These are phyloP conservation scores for Danaus chrysippus DNA, from an alignment of 2,888 invertebrate species.

Conservation along the genomic window DNA sequence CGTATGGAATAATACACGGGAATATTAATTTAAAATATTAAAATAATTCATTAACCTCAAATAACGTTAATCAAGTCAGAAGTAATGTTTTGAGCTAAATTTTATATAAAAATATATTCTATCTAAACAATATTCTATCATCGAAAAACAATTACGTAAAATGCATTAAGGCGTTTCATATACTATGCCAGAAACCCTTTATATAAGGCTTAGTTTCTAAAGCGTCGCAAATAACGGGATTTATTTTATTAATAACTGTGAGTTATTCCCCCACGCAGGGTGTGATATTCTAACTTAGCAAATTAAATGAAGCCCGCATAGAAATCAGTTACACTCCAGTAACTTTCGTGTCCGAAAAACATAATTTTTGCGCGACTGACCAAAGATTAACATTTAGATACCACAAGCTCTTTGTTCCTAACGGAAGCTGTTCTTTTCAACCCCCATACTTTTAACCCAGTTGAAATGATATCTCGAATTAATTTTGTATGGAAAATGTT, in stretches of 20 bases:
- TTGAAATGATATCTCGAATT: conserved; percentile 20
- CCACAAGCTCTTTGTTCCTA: conserved; percentile 62
- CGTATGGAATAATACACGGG: not conserved
- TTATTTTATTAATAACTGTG: conserved; percentile 31
- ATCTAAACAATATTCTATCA: too few species aligned
- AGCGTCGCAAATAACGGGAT: conserved; percentile 30
- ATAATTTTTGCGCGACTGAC: conserved; percentile 78
- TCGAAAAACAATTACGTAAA: conserved; percentile 10
- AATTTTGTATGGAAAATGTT: conserved; percentile 7
- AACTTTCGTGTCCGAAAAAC: conserved; percentile 71
- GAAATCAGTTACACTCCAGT: conserved; percentile 57
- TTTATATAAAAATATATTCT: too few species aligned
- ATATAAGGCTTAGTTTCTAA: conserved; percentile 16
- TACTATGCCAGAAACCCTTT: conserved; percentile 8
- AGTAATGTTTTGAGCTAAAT: too few species aligned
- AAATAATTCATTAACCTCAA: too few species aligned
- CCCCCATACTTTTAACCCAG: conserved; percentile 39
- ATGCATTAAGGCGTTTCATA: conserved; percentile 4
- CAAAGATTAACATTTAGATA: conserved; percentile 78
- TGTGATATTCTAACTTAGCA: conserved; percentile 30
- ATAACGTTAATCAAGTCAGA: too few species aligned
- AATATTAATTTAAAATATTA: not conserved
- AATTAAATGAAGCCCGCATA: conserved; percentile 60
- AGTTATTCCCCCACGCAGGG: conserved; percentile 27
- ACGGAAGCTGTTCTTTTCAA: conserved; percentile 57